These are phyloP conservation scores for Diarsia mendica DNA, from an alignment of 2,888 invertebrate species.

Conservation along the genomic window DNA sequence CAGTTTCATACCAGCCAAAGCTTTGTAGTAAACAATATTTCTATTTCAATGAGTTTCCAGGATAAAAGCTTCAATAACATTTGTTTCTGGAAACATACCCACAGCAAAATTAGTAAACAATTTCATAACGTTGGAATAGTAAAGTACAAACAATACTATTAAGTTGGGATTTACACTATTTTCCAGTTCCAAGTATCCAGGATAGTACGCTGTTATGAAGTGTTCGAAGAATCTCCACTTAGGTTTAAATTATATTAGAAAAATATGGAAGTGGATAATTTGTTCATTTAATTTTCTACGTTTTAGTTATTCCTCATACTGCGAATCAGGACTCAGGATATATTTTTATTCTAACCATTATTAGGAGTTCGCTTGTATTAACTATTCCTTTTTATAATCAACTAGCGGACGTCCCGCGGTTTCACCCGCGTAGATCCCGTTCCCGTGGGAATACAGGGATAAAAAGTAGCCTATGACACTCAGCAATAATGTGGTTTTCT, in stretches of 20 bases:
- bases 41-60: not conserved
- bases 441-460: too few relatives aligned
- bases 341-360: not conserved
- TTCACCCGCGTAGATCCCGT: too few relatives aligned
- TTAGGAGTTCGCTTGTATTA: too few relatives aligned
- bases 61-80: not conserved
- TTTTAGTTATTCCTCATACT: not conserved
- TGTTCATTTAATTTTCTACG: not conserved
- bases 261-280: not conserved
- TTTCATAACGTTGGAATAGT: not conserved
- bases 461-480: too few relatives aligned
- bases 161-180: not conserved
- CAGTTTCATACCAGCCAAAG: not conserved
- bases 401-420: too few relatives aligned
- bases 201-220: not conserved
- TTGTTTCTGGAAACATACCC: not conserved
- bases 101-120: not conserved
- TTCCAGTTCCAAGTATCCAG: not conserved
- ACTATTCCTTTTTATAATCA: too few relatives aligned
- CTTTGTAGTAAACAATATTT: conserved; percentile 1
- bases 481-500: too few relatives aligned
- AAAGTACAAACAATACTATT: not conserved
- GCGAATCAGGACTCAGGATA: too few relatives aligned
- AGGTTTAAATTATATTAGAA: not conserved
- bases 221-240: not conserved